A percentile compares a stretch with the other conserved stretches of the same genome.
These are phyloP conservation scores for Lucinisca nassula DNA, from an alignment of 2,888 invertebrate species.

Conservation along the genomic window DNA sequence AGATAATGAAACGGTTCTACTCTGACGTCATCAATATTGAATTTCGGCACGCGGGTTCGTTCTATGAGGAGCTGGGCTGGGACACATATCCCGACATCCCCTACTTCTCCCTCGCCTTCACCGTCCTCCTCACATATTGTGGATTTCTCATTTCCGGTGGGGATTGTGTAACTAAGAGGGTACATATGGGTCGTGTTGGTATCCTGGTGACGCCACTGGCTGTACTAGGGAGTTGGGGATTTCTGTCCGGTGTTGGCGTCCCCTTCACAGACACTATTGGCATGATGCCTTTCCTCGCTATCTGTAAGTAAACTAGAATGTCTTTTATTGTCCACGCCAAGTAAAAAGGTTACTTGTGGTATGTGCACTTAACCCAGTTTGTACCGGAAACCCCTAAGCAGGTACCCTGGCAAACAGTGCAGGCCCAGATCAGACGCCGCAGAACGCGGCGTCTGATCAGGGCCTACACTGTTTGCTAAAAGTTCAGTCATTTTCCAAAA, in stretches of 20 bases:
- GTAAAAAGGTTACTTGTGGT: too few relatives aligned
- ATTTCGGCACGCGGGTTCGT: constrained; percentile 47
- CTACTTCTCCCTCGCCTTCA: constrained; percentile 53
- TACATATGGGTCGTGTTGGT: constrained; percentile 50
- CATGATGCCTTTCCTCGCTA: constrained; percentile 43
- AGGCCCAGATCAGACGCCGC: too few relatives aligned
- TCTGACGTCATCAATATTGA: constrained; percentile 8
- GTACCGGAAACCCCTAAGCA: too few relatives aligned
- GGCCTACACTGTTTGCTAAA: too few relatives aligned
- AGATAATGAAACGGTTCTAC: constrained; percentile 44
- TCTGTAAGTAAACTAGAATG: too few relatives aligned
- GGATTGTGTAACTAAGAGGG: constrained; percentile 48
- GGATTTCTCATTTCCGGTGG: constrained; percentile 59
- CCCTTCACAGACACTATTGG: constrained; percentile 57
- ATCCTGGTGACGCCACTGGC: constrained; percentile 40
- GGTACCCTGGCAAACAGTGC: too few relatives aligned
- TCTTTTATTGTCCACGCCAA: too few relatives aligned
- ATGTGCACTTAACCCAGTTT: too few relatives aligned
- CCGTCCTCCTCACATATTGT: constrained; percentile 54
- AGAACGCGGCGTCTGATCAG: too few relatives aligned
- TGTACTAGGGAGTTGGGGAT: constrained; percentile 54
- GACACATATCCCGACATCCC: constrained; percentile 59
- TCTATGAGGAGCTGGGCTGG: constrained; percentile 51
- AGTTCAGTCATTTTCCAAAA: too few relatives aligned
- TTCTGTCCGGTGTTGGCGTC: constrained; percentile 46